A percentile compares a stretch with the other conserved stretches of the same genome.
These are phyloP conservation scores for Morbakka virulenta DNA, from an alignment of 30 jellyfish, hydroid and myxozoan species.

Conservation along the genomic window DNA sequence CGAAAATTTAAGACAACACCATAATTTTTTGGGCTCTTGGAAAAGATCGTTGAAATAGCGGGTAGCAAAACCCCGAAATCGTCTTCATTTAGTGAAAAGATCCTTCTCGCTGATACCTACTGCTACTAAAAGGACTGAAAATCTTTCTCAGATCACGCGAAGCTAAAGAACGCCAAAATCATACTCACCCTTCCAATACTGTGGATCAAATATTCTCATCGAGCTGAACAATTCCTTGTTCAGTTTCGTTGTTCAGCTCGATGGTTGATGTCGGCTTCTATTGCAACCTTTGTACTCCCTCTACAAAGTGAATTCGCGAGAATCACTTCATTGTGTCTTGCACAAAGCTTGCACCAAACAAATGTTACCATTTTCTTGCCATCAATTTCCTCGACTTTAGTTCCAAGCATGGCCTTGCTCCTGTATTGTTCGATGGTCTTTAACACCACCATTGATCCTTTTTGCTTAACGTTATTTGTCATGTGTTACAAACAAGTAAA, in stretches of 20 bases:
- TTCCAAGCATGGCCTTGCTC: no score
- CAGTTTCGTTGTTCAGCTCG: no score
- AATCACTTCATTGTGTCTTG: background rate
- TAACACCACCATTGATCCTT: no score
- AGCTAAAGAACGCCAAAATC: slow-evolving; percentile 2
- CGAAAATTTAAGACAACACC: slow-evolving; percentile 40
- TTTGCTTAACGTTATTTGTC: no score
- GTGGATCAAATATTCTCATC: slow-evolving; percentile 12
- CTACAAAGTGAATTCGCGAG: background rate
- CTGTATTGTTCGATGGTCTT: no score
- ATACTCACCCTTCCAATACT: slow-evolving; percentile 12
- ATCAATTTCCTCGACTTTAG: no score
- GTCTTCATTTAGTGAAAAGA: slow-evolving; percentile 27
- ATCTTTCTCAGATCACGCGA: background rate
- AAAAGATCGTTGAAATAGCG: slow-evolving; percentile 14
- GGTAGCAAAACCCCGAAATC: slow-evolving; percentile 11
- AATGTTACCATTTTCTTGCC: background rate
- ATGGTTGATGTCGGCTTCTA: no score
- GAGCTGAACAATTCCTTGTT: slow-evolving; percentile 3
- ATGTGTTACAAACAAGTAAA: no score
- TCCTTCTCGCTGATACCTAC: slow-evolving; percentile 14
- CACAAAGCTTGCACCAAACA: background rate
- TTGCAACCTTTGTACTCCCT: background rate
- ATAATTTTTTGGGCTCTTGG: slow-evolving; percentile 21
- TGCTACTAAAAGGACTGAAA: slow-evolving; percentile 1